A percentile compares a stretch with the other conserved stretches of the same genome.
These are phyloP conservation scores for mouse (Mus musculus) DNA, from an alignment of 2,113 vertebrate genomes.

Conservation along the genomic window GRCm39 chr9:104533501-104534000, in stretches of 20 bases:
- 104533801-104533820: background rate
- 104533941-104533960: background rate
- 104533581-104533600: background rate
- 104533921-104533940: background rate
- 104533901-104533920: background rate
- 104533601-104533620: background rate
- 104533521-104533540: background rate
- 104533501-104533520: background rate
- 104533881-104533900: background rate
- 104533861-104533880: background rate
- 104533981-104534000: background rate
- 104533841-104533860: background rate
- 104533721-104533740: background rate
- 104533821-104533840: background rate
- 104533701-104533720: background rate
- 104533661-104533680: background rate
- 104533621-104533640: background rate
- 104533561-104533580: background rate
- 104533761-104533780: background rate
- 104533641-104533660: background rate
- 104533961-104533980: background rate
- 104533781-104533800: background rate
- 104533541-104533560: background rate
- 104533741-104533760: background rate
- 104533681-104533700: background rate